Evolutionary conservation across 2,113 vertebrate species (phyloP).

Genomic region (Arizona elegans): DNA sequence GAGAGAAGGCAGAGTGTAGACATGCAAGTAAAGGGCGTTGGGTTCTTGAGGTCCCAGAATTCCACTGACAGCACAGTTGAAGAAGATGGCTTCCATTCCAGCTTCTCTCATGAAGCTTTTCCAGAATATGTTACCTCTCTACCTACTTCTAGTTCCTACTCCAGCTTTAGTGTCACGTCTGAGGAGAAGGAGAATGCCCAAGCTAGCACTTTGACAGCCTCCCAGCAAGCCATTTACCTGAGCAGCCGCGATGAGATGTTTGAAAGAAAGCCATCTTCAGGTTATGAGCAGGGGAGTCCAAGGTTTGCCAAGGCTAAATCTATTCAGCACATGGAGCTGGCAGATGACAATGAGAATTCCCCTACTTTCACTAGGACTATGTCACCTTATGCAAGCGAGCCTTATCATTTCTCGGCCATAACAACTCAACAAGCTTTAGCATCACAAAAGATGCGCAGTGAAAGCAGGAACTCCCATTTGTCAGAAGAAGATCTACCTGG

Average conservation of each 20-base stretch:
- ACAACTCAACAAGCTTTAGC: conserved; percentile 77
- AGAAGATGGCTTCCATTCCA: conserved; percentile 80
- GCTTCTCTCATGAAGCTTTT: conserved; percentile 81
- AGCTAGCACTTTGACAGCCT: conserved; percentile 83
- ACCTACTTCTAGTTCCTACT: conserved; percentile 87
- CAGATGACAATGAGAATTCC: conserved; percentile 71
- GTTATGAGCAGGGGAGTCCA: conserved; percentile 74
- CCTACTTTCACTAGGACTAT: conserved; percentile 78
- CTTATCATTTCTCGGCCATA: conserved; percentile 81
- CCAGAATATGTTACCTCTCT: conserved; percentile 80
- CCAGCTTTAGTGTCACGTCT: conserved; percentile 87
- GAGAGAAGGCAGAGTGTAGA: conserved; percentile 85
- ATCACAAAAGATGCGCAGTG: conserved; percentile 78
- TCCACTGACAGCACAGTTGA: conserved; percentile 85
- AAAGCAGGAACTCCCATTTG: conserved; percentile 76
- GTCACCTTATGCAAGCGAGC: conserved; percentile 81
- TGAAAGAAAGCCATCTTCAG: conserved; percentile 73
- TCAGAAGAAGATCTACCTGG: conserved; percentile 77
- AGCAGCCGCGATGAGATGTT: conserved; percentile 82
- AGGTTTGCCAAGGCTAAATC: conserved; percentile 79
- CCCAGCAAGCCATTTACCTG: conserved; percentile 87
- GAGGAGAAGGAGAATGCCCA: conserved; percentile 85
- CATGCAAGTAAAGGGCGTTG: conserved; percentile 71
- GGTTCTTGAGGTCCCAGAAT: conserved; percentile 80
- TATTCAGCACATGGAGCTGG: conserved; percentile 78